Evolutionary conservation across 2,797 vertebrate species (phyloP).

Genomic region (Rhinophrynus dorsalis): DNA sequence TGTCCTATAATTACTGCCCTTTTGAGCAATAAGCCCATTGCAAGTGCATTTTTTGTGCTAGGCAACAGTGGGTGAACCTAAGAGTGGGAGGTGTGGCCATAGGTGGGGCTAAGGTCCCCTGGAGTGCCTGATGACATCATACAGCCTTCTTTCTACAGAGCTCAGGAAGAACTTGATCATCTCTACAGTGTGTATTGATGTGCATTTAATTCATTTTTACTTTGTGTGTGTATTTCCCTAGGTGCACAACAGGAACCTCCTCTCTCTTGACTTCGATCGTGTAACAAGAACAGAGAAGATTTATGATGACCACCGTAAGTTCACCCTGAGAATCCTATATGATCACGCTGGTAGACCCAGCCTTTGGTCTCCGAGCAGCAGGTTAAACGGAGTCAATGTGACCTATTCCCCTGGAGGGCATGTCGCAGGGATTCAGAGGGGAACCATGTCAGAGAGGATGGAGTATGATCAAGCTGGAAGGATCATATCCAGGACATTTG

Average conservation of each 20-base stretch:
- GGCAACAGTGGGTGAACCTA: no score
- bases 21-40: no score
- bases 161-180: no score
- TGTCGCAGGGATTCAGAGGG: slow-evolving; percentile 92
- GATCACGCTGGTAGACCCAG: slow-evolving; percentile 93
- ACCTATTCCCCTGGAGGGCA: slow-evolving; percentile 91
- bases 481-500: slow-evolving; percentile 91
- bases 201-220: no score
- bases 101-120: no score
- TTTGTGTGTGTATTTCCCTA: slow-evolving; percentile 53
- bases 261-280: slow-evolving; percentile 95
- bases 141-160: no score
- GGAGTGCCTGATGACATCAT: no score
- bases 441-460: slow-evolving; percentile 97
- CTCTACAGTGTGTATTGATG: no score
- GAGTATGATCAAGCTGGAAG: slow-evolving; percentile 93
- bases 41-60: no score
- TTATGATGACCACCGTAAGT: slow-evolving; percentile 97
- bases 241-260: slow-evolving; percentile 96
- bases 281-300: slow-evolving; percentile 98
- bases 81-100: no score
- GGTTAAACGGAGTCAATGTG: slow-evolving; percentile 93
- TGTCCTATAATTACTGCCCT: no score
- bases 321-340: slow-evolving; percentile 92
- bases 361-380: slow-evolving; percentile 95